phyloP scores from a whole-genome alignment of 2,113 vertebrate genomes.

The Lampris megalopsis region DNA sequence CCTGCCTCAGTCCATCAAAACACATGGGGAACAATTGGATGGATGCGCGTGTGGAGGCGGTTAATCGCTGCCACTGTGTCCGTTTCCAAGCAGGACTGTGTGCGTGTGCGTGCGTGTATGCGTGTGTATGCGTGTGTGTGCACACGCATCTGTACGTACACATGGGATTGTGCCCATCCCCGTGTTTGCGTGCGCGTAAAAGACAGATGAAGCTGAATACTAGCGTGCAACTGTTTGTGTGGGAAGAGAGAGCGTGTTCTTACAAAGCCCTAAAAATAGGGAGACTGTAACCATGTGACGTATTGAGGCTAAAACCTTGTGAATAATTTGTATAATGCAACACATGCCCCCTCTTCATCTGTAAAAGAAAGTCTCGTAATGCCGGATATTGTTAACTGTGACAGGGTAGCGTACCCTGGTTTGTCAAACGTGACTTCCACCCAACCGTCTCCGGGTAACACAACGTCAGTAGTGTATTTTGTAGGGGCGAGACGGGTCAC shows the following conservation, averaged over 20 bases:
- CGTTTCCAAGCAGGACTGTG: conserved; percentile 25
- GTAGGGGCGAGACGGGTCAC: no score
- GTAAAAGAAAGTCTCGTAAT: conserved; percentile 1
- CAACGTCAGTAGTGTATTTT: conserved; percentile 21
- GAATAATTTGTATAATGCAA: conserved; percentile 79
- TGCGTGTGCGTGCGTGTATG: not conserved
- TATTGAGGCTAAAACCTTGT: conserved; percentile 82
- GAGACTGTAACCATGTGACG: conserved; percentile 74
- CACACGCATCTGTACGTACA: no score
- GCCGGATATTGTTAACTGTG: no score
- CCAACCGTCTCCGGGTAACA: conserved; percentile 16
- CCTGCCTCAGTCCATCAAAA: conserved; percentile 39
- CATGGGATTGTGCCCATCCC: no score
- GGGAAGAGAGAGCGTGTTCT: conserved; percentile 55
- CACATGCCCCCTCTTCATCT: conserved; percentile 59
- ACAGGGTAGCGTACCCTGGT: conserved; percentile 1
- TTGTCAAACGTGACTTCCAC: conserved; percentile 21
- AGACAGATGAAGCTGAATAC: conserved; percentile 29
- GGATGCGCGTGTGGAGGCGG: conserved; percentile 54
- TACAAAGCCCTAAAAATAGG: conserved; percentile 80
- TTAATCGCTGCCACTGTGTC: conserved; percentile 63
- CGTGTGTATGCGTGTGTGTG: conserved; percentile 4
- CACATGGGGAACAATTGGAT: conserved; percentile 40
- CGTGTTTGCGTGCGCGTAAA: conserved; percentile 10
- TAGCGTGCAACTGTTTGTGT: conserved; percentile 54